Base-by-base conservation (phyloP, 2,888 invertebrate genomes). In the Hydraecia micacea region DNA sequence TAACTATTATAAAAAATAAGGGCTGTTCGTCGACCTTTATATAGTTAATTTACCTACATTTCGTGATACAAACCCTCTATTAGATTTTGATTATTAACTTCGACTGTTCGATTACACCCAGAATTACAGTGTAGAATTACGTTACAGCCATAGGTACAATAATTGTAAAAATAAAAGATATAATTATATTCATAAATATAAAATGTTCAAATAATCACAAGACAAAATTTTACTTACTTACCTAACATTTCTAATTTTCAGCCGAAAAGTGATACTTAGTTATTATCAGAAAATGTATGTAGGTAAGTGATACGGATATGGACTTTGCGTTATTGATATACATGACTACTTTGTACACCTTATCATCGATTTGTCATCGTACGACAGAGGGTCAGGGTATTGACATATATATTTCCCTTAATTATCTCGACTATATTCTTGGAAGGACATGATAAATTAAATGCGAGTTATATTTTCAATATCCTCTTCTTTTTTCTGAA, bases 391-490 rank as follows among this genome's bases (percentile, higher is more conserved):
- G 76, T 79, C 70, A 66, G 36, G 32, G 72, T 77, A 76, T 70
- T 79, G 79, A 79, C 69, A 69, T 75, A 76, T 72, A 77, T 67
- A 84, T 79, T 75, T 69, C 42, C 73, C 74, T 80, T 77, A 74
- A 83, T 79, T 84, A 81, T 70, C 71, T 70, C 79, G 49, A 80
- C 72, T 86, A 75, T 75, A 72, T 74, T 72, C 74, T 49, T 75
- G 71, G 71, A 77, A 75, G 73, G 66, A 75, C 36, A 60, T 86
- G 84, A 87, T 73, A 78, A 80, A 85, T 80, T 69, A 73, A 67
- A 60, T 78, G 67, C 52, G 52, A 70, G 66, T 62, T n/a, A n/a
- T 79, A 75, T 88, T 85, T 80, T 82, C 73, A 65, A 76, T 78
- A 73, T 65, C 15, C 71, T 32, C 55, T 42, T 52, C 39, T 58